A percentile compares a stretch with the other conserved stretches of the same genome.
Conservation (phyloP, 2,888 invertebrate species). For the Lasioglossum lativentre region DNA sequence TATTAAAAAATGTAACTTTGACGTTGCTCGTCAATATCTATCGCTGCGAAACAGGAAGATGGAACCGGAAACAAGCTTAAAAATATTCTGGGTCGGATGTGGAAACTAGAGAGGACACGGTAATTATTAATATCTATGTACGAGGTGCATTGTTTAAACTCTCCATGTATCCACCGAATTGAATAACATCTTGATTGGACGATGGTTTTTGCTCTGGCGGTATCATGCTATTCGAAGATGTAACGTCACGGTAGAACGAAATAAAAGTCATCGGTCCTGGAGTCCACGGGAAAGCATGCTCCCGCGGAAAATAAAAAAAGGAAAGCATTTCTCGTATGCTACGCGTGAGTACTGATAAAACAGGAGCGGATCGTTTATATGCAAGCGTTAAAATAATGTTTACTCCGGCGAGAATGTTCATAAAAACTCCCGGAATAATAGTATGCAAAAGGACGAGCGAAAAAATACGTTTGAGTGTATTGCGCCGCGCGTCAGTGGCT, state of each 20-base stretch:
- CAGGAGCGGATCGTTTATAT: conserved; percentile 26
- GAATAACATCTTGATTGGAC: neutral
- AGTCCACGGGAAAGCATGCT: neutral
- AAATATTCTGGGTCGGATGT: neutral
- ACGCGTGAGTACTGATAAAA: conserved; percentile 27
- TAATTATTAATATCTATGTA: conserved; percentile 19
- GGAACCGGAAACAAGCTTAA: neutral
- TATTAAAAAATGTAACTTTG: neutral
- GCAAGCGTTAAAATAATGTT: conserved; percentile 34
- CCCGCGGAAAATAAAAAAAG: neutral
- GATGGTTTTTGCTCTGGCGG: neutral
- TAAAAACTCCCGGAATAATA: conserved; percentile 27
- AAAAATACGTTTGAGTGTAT: conserved; percentile 40
- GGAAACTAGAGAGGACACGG: neutral
- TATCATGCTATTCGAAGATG: neutral
- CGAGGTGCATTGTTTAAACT: neutral
- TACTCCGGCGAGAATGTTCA: conserved; percentile 46
- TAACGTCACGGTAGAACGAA: neutral
- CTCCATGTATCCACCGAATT: too few relatives aligned
- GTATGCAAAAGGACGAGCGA: conserved; percentile 30
- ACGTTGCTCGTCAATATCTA: neutral
- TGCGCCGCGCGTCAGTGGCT: neutral
- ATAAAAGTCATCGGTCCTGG: neutral
- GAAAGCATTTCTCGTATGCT: conserved; percentile 16
- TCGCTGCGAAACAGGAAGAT: neutral